These are phyloP conservation scores for Tanypteryx hageni DNA, from an alignment of 2,888 invertebrate genomes.

Conservation along the genomic window DNA sequence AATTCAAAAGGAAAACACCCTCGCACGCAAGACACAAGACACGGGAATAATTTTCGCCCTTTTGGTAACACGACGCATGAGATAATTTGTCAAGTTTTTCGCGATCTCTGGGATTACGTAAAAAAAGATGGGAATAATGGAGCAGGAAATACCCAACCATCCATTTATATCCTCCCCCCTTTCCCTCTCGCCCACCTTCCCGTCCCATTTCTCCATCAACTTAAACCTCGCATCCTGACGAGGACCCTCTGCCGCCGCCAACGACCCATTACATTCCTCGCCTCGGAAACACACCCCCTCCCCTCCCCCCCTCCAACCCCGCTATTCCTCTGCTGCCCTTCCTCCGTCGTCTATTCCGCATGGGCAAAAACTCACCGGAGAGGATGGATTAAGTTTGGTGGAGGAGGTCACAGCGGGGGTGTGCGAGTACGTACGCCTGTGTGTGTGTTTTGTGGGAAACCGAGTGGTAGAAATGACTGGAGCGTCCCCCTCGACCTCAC, in stretches of 20 bases:
- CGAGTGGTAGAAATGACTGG: not conserved
- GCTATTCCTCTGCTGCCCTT: not conserved
- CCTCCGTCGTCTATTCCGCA: not conserved
- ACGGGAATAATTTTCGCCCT: not conserved
- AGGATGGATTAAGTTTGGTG: constrained; percentile 1
- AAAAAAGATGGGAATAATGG: not conserved
- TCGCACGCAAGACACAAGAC: no score
- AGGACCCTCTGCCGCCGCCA: not conserved
- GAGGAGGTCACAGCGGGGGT: not conserved
- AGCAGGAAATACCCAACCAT: not conserved
- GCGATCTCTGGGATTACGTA: not conserved
- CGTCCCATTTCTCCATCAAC: not conserved
- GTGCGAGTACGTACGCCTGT: not conserved
- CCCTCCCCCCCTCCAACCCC: not conserved
- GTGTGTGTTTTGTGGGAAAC: no score
- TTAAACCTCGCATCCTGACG: not conserved
- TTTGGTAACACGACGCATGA: not conserved
- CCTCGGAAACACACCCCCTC: not conserved
- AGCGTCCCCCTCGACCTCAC: not conserved
- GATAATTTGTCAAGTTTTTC: not conserved
- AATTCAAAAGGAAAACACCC: no score
- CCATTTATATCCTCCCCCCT: not conserved
- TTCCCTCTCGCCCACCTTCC: not conserved
- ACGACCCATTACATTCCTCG: not conserved
- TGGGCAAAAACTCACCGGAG: not conserved